These are phyloP conservation scores for Lepus europaeus DNA, from an alignment of 2,113 vertebrate genomes.

Conservation along the genomic window DNA sequence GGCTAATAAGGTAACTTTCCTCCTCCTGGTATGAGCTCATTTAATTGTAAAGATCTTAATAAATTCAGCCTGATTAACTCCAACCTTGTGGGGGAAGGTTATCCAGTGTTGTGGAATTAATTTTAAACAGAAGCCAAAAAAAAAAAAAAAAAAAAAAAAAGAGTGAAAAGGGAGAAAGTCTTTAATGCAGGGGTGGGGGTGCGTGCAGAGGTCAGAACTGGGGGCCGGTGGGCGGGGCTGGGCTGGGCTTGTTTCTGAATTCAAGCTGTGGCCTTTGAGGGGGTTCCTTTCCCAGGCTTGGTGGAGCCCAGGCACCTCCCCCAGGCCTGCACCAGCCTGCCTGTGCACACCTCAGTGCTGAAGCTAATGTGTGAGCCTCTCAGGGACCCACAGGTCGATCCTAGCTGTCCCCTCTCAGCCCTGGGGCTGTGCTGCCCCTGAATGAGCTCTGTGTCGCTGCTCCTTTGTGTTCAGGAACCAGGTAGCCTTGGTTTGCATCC, in stretches of 20 bases:
- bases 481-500: not conserved
- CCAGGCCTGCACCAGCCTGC: not conserved
- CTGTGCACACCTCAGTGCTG: not conserved
- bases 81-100: conserved; percentile 79
- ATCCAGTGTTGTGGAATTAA: conserved; percentile 66
- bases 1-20: conserved; percentile 83
- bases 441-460: not conserved
- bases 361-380: not conserved
- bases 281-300: not conserved
- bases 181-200: not conserved
- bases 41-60: conserved; percentile 82
- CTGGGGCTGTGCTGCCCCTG: not conserved
- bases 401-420: not conserved
- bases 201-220: not conserved
- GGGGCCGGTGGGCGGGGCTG: no score
- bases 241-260: not conserved
- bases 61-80: conserved; percentile 84
- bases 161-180: not conserved
- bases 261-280: not conserved
- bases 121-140: conserved; percentile 77
- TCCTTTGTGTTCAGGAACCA: no score
- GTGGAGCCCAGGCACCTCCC: not conserved
- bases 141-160: not conserved
- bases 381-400: rapidly evolving
- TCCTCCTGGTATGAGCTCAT: conserved; percentile 82